Evolutionary conservation across 2,888 invertebrate genomes (phyloP), one percentile per base, ranked within the genome.

Genomic region (Acronicta psi): DNA sequence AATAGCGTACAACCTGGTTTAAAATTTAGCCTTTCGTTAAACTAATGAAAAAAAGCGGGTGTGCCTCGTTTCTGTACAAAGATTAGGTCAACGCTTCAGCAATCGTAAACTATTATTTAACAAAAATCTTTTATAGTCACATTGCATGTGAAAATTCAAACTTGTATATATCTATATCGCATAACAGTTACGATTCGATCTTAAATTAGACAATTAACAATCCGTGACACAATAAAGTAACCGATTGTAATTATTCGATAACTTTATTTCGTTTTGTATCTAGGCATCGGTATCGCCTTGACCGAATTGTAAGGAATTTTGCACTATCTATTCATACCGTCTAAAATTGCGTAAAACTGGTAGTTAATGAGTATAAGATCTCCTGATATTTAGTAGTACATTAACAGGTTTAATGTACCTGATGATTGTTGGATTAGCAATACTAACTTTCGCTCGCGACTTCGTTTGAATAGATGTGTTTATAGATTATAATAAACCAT

Each of bases 261-360:
- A 73, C 58, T 54, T 55, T 69, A 55, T 73, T 74, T 53, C 17
- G 11, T 31, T 18, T 54, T 53, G 45, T 57, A 45, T 59, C 52
- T 43, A 58, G 43, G 46, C 43, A 46, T 37, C 13, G 41, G 36
- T 23, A 17, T 34, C 20, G 54, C 79, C 82, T 82, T 82, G 78
- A 76, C 79, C 79, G 47, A n/a, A 45, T 69, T 76, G 23, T 7
- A 11, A 8, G 47, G 57, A 53, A 66, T 69, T 57, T 42, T 45
- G 45, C 18, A 73, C 59, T 54, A 37, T 64, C 64, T 68, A 64
- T 47, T 63, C 29, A 38, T 58, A 57, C 38, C 38, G 58, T 52
- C 40, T 68, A 41, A 43, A 18, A 50, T 59, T 59, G 51, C 59
- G 51, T 51, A 52, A 58, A 51, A 43, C 18, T 45, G 43, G 25